Conservation (phyloP, 2,888 invertebrate genomes). For the Notocelia uddmanniana region DNA sequence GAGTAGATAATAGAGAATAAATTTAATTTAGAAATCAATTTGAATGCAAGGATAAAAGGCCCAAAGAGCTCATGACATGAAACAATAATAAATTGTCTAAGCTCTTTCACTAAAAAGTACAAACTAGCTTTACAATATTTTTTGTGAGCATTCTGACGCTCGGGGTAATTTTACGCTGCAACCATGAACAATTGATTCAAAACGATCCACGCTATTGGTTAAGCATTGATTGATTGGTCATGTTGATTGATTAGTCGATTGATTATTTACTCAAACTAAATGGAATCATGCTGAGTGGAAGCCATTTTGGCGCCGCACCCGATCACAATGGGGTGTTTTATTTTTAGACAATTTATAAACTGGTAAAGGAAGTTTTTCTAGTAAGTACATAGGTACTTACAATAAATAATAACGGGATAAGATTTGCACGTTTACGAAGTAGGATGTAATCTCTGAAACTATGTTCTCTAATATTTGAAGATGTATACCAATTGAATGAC, state of each 20-base stretch:
- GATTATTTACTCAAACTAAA: constrained; percentile 35
- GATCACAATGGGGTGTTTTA: neutral
- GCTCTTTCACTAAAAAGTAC: neutral
- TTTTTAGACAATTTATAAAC: neutral
- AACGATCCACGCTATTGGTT: constrained; percentile 16
- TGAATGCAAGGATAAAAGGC: neutral
- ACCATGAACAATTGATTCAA: constrained; percentile 39
- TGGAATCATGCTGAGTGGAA: constrained; percentile 28
- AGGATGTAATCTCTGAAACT: too few relatives aligned
- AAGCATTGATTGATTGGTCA: constrained; percentile 31
- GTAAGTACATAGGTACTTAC: neutral
- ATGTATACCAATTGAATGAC: too few relatives aligned
- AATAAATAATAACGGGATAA: neutral
- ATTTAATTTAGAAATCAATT: neutral
- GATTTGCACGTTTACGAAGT: neutral
- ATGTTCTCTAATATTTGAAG: too few relatives aligned
- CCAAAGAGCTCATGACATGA: neutral
- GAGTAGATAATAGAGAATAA: neutral
- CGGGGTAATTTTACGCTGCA: constrained; percentile 36
- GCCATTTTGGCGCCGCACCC: constrained; percentile 12
- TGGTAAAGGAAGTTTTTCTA: neutral
- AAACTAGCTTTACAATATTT: constrained; percentile 5
- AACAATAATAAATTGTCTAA: neutral
- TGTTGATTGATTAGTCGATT: constrained; percentile 38
- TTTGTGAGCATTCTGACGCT: constrained; percentile 9